Evolutionary conservation across 2,113 vertebrate genomes (phyloP).

Genomic region (Tauraco erythrolophus): DNA sequence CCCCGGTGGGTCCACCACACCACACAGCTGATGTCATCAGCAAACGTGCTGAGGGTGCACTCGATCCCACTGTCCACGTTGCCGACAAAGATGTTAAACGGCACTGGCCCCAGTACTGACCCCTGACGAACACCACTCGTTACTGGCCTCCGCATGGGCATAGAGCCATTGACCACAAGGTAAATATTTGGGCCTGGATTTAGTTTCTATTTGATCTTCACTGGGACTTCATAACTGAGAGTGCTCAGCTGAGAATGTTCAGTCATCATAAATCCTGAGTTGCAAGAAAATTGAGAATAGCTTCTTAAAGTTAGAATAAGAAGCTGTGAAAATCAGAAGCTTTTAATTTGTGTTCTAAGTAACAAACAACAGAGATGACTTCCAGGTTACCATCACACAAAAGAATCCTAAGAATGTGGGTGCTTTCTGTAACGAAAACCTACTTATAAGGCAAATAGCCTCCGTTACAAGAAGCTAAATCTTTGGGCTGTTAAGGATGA

Average conservation of each 20-base stretch:
- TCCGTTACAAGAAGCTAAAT: background rate
- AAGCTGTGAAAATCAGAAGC: background rate
- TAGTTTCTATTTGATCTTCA: background rate
- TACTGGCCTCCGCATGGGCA: too few species aligned
- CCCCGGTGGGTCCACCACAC: too few species aligned
- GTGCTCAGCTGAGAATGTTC: background rate
- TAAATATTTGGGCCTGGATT: background rate
- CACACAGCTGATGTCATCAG: too few species aligned
- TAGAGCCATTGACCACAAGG: background rate
- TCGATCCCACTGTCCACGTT: too few species aligned
- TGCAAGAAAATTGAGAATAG: background rate
- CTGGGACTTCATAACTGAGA: background rate
- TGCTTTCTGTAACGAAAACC: background rate
- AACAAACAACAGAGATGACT: background rate
- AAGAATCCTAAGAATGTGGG: background rate
- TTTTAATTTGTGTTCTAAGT: background rate
- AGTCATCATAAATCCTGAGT: background rate
- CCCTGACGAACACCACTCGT: too few species aligned
- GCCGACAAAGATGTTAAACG: too few species aligned
- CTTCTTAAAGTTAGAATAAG: background rate
- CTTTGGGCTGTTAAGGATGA: background rate
- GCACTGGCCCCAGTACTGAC: too few species aligned
- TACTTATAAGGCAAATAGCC: background rate
- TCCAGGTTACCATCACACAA: background rate
- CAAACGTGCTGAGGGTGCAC: too few species aligned